Evolutionary conservation across 2,113 vertebrate genomes (phyloP).

Genomic region (Poeciliopsis retropinna): DNA sequence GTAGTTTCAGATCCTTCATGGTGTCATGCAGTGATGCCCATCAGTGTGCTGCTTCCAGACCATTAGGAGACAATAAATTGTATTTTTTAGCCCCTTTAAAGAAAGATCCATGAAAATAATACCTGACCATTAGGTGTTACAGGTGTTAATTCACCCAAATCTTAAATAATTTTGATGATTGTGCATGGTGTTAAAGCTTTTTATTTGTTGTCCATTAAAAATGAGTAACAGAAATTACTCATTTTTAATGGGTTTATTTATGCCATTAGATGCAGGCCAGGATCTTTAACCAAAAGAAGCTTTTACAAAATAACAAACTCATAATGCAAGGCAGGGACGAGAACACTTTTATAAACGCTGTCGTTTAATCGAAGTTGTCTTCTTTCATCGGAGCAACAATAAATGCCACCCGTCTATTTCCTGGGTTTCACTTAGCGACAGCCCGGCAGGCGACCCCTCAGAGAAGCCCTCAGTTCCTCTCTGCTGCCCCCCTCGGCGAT

Average conservation of each 20-base stretch:
- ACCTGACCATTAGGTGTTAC: not conserved
- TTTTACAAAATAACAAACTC: too few relatives aligned
- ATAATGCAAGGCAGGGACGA: too few relatives aligned
- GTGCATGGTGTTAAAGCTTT: not conserved
- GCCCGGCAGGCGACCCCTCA: conserved; percentile 53
- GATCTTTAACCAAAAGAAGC: too few relatives aligned
- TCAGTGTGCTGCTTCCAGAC: not conserved
- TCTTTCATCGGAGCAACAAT: conserved; percentile 46
- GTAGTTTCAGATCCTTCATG: not conserved
- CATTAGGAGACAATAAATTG: not conserved
- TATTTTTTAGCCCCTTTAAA: not conserved
- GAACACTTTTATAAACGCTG: conserved; percentile 16
- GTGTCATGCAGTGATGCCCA: not conserved
- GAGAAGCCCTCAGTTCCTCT: conserved; percentile 65
- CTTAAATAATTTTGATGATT: too few relatives aligned
- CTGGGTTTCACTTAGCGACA: conserved; percentile 50
- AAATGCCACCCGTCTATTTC: conserved; percentile 32
- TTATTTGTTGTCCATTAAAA: not conserved
- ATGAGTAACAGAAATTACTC: too few relatives aligned
- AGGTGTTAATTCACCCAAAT: not conserved
- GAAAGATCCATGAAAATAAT: not conserved
- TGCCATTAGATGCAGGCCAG: too few relatives aligned
- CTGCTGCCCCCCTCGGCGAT: conserved; percentile 50
- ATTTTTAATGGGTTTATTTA: too few relatives aligned
- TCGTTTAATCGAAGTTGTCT: conserved; percentile 25